These are phyloP conservation scores for Lasioglossum baleicum DNA, from an alignment of 1,140 invertebrate genomes.

Conservation along the genomic window DNA sequence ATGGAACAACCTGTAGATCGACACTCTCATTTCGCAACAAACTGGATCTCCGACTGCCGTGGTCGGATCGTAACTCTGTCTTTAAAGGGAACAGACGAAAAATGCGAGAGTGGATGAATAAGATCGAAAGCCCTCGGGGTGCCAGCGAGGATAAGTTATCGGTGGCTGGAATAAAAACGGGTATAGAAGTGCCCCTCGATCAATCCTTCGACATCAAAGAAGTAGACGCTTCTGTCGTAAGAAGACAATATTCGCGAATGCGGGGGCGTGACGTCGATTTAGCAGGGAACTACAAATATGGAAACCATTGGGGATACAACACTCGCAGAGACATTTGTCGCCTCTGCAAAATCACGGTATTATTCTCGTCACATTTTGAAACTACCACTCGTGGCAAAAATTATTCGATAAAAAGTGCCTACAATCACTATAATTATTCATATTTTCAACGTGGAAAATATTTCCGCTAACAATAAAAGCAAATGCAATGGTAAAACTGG, in stretches of 20 bases:
- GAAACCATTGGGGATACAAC: neutral
- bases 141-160: slow-evolving; percentile 41
- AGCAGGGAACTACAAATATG: neutral
- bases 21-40: slow-evolving; percentile 9
- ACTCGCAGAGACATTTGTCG: neutral
- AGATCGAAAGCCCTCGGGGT: slow-evolving; percentile 45
- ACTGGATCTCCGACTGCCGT: slow-evolving; percentile 26
- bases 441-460: too few relatives aligned
- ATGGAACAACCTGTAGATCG: slow-evolving; percentile 27
- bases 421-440: too few relatives aligned
- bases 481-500: too few relatives aligned
- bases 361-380: too few relatives aligned
- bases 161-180: slow-evolving; percentile 53
- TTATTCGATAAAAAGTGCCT: too few relatives aligned
- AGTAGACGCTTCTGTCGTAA: slow-evolving; percentile 1
- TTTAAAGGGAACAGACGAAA: slow-evolving; percentile 20
- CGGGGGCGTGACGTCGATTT: slow-evolving; percentile 11
- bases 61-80: slow-evolving; percentile 44
- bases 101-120: slow-evolving; percentile 42
- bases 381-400: too few relatives aligned
- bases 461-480: too few relatives aligned
- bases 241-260: neutral
- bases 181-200: slow-evolving; percentile 48
- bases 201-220: slow-evolving; percentile 51
- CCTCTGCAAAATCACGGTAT: neutral